phyloP scores from a whole-genome alignment of 2,797 vertebrate species.

The Potorous gilbertii region DNA sequence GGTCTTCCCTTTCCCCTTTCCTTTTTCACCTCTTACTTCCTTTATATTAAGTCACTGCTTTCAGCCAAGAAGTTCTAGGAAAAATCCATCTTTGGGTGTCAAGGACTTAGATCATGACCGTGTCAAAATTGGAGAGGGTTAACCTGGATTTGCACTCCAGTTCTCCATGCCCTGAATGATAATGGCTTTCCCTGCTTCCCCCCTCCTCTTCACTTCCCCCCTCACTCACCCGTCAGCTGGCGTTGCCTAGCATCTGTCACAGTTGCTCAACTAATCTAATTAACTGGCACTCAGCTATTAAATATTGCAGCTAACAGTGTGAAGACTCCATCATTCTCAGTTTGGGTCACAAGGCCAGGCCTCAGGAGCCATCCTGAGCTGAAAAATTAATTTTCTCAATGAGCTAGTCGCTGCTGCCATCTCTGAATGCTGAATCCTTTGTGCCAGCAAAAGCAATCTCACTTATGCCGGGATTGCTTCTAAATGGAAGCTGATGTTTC shows the following conservation, averaged over 20 bases:
- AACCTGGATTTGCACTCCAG: background rate
- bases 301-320: slow-evolving; percentile 54
- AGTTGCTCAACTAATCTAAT: slow-evolving; percentile 68
- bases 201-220: background rate
- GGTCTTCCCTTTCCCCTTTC: background rate
- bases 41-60: background rate
- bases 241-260: slow-evolving; percentile 75
- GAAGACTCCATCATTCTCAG: slow-evolving; percentile 73
- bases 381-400: slow-evolving; percentile 71
- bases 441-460: background rate
- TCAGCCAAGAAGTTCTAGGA: background rate
- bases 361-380: slow-evolving; percentile 63
- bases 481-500: slow-evolving; percentile 4
- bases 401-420: slow-evolving; percentile 39
- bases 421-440: slow-evolving; percentile 53
- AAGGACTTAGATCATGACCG: background rate
- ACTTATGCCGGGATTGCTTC: slow-evolving; percentile 6
- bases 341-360: slow-evolving; percentile 62
- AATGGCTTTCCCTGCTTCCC: background rate
- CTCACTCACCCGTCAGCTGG: background rate
- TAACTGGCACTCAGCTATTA: slow-evolving; percentile 68
- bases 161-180: background rate
- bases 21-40: background rate
- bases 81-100: background rate
- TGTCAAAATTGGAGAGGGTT: background rate